Conservation (phyloP, 2,797 vertebrate species). For the Iguana delicatissima region DNA sequence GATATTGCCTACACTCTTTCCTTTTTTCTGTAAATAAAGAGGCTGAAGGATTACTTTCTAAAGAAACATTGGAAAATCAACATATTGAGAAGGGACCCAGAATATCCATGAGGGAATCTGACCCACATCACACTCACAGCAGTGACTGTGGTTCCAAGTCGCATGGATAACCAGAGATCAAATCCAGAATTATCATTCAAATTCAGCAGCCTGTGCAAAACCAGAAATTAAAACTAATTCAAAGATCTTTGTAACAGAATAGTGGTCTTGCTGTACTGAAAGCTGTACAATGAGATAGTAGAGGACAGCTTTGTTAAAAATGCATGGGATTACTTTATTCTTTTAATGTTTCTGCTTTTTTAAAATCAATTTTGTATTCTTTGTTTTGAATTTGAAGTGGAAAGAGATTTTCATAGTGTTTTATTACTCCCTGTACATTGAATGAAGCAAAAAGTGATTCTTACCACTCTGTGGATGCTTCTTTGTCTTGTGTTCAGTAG, state of each 20-base stretch:
- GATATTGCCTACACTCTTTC: neutral
- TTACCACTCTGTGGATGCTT: neutral
- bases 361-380: neutral
- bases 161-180: neutral
- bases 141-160: neutral
- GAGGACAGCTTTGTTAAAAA: neutral
- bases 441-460: neutral
- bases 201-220: neutral
- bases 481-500: neutral
- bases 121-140: too few species aligned
- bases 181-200: neutral
- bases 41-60: neutral
- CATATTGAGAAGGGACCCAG: neutral
- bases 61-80: neutral
- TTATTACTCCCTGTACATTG: neutral
- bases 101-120: neutral
- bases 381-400: neutral
- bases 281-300: neutral
- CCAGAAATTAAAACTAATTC: neutral
- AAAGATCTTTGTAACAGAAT: neutral
- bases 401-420: neutral
- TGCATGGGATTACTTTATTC: neutral
- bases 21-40: neutral
- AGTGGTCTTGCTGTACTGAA: neutral
- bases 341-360: slow-evolving; percentile 18